Base-by-base conservation (phyloP, 2,113 vertebrate species). In the Orientallactaga bullata region DNA sequence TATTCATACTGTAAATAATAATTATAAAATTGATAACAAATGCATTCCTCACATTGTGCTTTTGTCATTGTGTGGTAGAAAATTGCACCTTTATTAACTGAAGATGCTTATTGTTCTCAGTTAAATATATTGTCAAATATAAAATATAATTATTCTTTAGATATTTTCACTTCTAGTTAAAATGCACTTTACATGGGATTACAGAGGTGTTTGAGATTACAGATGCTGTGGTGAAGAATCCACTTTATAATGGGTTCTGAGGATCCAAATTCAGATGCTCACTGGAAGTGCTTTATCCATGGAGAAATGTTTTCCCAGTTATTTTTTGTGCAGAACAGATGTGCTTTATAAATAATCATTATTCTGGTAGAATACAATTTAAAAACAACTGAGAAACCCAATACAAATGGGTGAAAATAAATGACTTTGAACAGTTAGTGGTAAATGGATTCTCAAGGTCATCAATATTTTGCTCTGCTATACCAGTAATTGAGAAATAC, bases 1-100 rank as follows among this genome's bases (percentile, higher is more conserved):
- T 97, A 97, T 97, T 97, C 66, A 20, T 97, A 60, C 94, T 97
- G 77, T 58, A 94, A 93, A 96, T 97, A 95, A 94, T 97, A 97
- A 95, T 97, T 97, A 95, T 94, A 91, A 95, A 88, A 97, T 73
- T 97, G 93, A 97, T 96, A 97, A 63, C 35, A 96, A 95, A 95
- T 88, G 91, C 95, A 95, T 91, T n/a, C n/a, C 76, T 77, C 32
- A 95, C 98, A 95, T 96, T 96, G 80, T 98, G 82, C 61, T 94
- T 95, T 93, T 82, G 68, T 82, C 92, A 74, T 71, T 96, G 42
- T 78, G 80, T 95, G 85, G 58, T 58, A 92, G 90, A 96, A 97
- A 91, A 94, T 85, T 20, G 39, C 66, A 69, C 58, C 13, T 97
- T 90, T 95, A 88, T 87, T 91, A 96, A 92, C 63, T 90, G 76